phyloP scores from a whole-genome alignment of 2,888 invertebrate species.

The Chymomyza procnemis region DNA sequence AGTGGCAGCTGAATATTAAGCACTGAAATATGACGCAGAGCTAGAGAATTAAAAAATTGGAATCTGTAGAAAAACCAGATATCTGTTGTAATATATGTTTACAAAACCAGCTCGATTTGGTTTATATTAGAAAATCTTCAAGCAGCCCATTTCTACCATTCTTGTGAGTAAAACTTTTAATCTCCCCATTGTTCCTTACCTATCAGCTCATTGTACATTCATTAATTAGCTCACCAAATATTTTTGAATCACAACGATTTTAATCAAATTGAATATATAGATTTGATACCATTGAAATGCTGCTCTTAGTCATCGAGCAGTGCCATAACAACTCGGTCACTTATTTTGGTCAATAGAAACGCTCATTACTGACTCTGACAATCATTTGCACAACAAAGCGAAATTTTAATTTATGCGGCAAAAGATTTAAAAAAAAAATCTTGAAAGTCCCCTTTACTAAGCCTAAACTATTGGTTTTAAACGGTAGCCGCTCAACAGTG shows the following conservation, averaged over 20 bases:
- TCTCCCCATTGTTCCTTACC: too few relatives aligned
- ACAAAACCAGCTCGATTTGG: too few relatives aligned
- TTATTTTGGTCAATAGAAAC: slow-evolving; percentile 54
- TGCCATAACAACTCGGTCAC: slow-evolving; percentile 49
- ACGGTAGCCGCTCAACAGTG: slow-evolving; percentile 75
- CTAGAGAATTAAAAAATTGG: too few relatives aligned
- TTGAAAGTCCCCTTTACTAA: neutral
- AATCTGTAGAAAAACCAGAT: too few relatives aligned
- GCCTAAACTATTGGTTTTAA: slow-evolving; percentile 53
- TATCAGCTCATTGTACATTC: neutral
- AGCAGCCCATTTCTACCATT: too few relatives aligned
- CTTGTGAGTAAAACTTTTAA: too few relatives aligned
- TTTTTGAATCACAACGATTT: neutral
- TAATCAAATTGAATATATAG: neutral
- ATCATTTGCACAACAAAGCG: slow-evolving; percentile 32
- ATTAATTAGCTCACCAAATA: neutral
- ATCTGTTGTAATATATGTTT: too few relatives aligned
- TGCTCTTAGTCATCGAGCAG: neutral
- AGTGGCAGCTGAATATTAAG: too few relatives aligned
- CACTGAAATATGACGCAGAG: too few relatives aligned
- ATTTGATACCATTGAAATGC: neutral
- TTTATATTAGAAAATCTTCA: too few relatives aligned
- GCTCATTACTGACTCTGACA: slow-evolving; percentile 45
- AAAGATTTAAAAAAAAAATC: neutral
- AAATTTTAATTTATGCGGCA: slow-evolving; percentile 27